Conservation (phyloP, 1,140 invertebrate species). For the Vanessa atalanta region DNA sequence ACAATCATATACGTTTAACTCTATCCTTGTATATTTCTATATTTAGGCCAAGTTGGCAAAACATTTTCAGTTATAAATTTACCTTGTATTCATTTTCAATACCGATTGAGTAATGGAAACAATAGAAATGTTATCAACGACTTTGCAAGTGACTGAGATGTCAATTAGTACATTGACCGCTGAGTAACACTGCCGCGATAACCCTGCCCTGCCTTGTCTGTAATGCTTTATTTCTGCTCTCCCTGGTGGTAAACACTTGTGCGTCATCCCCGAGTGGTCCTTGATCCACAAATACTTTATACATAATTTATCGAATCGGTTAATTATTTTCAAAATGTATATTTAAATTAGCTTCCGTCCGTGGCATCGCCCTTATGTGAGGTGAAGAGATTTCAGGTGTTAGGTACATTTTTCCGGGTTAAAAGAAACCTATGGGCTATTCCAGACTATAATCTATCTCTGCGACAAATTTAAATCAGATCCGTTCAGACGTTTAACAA, state of each 20-base stretch:
- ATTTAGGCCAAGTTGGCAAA: not conserved
- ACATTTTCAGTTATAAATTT: not conserved
- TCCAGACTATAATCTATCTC: too few relatives aligned
- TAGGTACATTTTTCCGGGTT: too few relatives aligned
- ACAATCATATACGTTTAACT: not conserved
- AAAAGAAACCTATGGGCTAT: too few relatives aligned
- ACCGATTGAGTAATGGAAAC: conserved; percentile 44
- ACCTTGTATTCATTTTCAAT: not conserved
- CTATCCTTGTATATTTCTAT: not conserved
- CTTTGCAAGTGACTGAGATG: conserved; percentile 50
- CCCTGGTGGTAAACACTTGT: conserved; percentile 71
- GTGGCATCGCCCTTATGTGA: too few relatives aligned
- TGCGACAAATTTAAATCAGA: too few relatives aligned
- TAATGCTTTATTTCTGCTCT: conserved; percentile 67
- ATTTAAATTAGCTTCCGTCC: too few relatives aligned
- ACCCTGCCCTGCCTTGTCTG: conserved; percentile 55
- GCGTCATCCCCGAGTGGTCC: conserved; percentile 69
- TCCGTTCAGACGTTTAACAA: too few relatives aligned
- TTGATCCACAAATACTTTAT: conserved; percentile 61
- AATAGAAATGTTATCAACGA: conserved; percentile 62
- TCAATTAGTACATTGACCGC: conserved; percentile 60
- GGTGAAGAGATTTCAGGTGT: too few relatives aligned
- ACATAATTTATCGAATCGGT: conserved; percentile 36
- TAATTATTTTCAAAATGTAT: not conserved
- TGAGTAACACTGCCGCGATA: conserved; percentile 59